Evolutionary conservation across 2,888 invertebrate species (phyloP).

Genomic region (Thymelicus acteon): DNA sequence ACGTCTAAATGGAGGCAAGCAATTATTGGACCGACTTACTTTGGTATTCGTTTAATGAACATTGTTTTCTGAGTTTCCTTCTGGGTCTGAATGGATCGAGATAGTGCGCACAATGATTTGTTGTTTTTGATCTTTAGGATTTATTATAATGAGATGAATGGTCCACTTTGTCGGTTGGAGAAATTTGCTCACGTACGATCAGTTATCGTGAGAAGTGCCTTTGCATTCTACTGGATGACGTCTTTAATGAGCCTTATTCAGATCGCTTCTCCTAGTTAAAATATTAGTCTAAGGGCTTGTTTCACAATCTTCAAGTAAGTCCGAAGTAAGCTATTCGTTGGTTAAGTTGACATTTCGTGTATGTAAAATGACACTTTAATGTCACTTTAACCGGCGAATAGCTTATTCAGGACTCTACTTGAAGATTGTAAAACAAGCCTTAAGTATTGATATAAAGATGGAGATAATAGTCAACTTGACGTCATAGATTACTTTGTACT

Average conservation of each 20-base stretch:
- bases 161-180: constrained; percentile 39
- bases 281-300: no score
- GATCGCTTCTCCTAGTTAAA: constrained; percentile 3
- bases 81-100: constrained; percentile 62
- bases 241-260: constrained; percentile 21
- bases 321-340: no score
- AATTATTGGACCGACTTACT: constrained; percentile 66
- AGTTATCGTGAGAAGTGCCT: constrained; percentile 33
- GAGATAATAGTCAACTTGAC: no score
- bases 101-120: constrained; percentile 68
- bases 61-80: constrained; percentile 73
- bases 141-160: constrained; percentile 49
- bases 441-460: no score
- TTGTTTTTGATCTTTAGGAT: constrained; percentile 53
- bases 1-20: constrained; percentile 63
- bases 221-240: constrained; percentile 25
- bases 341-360: no score
- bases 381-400: no score
- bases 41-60: constrained; percentile 82
- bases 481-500: no score
- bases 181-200: constrained; percentile 37
- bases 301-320: no score
- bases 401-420: no score
- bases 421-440: no score
- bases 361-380: no score